phyloP scores from a whole-genome alignment of 2,113 vertebrate species.

The Pelodiscus sinensis region DNA sequence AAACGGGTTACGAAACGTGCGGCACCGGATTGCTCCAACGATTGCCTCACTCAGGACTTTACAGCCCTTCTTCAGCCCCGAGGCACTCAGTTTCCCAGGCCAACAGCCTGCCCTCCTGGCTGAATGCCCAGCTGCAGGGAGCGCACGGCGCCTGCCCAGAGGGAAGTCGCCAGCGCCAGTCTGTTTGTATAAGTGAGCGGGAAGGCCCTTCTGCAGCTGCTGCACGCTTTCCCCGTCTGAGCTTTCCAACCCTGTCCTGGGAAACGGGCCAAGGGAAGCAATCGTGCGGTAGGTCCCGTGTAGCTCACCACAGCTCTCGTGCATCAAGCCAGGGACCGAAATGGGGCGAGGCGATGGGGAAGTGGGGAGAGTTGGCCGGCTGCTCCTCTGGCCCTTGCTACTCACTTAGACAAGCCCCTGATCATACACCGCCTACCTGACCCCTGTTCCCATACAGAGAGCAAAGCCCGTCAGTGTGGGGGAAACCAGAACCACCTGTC shows the following conservation, averaged over 20 bases:
- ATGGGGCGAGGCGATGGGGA: not conserved
- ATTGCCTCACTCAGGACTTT: not conserved
- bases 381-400: not conserved
- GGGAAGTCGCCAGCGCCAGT: constrained; percentile 9
- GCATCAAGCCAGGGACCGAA: not conserved
- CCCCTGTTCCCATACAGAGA: not conserved
- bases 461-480: not conserved
- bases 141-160: not conserved
- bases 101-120: not conserved
- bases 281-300: not conserved
- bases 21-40: not conserved
- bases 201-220: not conserved
- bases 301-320: not conserved
- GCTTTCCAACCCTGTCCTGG: not conserved
- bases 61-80: not conserved
- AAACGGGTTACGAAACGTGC: not conserved
- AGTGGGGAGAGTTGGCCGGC: not conserved
- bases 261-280: not conserved
- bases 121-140: not conserved
- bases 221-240: not conserved
- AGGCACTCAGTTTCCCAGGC: not conserved
- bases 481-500: not conserved
- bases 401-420: not conserved
- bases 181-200: constrained; percentile 33
- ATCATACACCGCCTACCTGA: not conserved